These are phyloP conservation scores for Alloscopus bannaensis DNA, from an alignment of 2,888 invertebrate genomes.

Conservation along the genomic window DNA sequence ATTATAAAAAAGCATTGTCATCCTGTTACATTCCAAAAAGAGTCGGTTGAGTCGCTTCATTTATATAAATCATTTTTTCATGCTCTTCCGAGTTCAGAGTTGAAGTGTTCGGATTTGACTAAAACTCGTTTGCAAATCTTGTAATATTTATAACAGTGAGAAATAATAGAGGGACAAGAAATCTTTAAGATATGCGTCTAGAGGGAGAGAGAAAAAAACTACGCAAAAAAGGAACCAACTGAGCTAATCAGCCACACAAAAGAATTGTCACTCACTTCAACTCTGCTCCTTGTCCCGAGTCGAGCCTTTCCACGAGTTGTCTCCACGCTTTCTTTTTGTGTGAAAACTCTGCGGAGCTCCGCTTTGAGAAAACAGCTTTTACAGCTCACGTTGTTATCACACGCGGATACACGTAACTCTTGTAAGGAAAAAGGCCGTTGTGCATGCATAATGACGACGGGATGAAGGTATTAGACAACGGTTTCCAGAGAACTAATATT, in stretches of 20 bases:
- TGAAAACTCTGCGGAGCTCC: no score
- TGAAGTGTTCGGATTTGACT: no score
- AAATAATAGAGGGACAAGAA: neutral
- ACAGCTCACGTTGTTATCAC: neutral
- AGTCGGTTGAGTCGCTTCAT: no score
- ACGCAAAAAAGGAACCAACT: neutral
- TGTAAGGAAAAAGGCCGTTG: neutral
- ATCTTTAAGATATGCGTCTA: no score
- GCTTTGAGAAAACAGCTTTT: constrained; percentile 1
- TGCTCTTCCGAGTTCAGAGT: no score
- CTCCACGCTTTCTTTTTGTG: constrained; percentile 1
- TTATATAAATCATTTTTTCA: no score
- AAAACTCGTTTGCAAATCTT: no score
- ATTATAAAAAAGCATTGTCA: no score
- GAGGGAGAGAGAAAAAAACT: neutral
- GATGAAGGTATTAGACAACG: no score
- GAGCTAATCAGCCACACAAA: constrained; percentile 1
- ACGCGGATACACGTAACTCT: neutral
- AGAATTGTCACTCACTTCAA: constrained; percentile 15
- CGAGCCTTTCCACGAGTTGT: neutral
- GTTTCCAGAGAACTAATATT: no score
- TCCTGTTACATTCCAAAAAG: no score
- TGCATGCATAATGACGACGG: neutral
- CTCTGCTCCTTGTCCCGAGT: constrained; percentile 1
- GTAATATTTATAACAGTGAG: no score